Conservation (phyloP, 2,797 vertebrate species). For the Halcyon leucocephala region DNA sequence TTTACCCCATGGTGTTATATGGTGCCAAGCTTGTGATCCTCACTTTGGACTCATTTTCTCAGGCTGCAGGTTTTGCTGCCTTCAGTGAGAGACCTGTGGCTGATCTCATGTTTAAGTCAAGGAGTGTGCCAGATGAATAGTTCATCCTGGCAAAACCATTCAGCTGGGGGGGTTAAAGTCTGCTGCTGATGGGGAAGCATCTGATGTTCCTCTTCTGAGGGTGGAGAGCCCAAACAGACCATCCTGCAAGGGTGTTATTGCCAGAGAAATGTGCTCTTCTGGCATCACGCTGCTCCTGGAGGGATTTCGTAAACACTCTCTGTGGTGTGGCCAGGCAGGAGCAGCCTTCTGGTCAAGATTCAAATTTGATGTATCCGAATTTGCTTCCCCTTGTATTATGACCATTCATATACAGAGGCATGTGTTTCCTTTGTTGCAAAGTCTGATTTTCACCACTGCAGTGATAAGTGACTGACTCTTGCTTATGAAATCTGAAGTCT, state of each 20-base stretch:
- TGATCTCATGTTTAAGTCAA: accelerated
- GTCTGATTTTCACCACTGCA: neutral
- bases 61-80: neutral
- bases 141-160: neutral
- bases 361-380: neutral
- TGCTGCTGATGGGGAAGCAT: neutral
- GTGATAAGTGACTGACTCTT: neutral
- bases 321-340: accelerated
- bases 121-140: neutral
- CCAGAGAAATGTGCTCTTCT: neutral
- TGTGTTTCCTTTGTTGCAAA: neutral
- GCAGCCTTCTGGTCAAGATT: neutral
- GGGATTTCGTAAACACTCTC: neutral
- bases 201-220: accelerated
- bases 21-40: neutral
- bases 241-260: neutral
- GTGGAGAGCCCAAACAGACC: neutral
- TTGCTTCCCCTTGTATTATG: neutral
- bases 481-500: neutral
- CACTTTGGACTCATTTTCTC: neutral
- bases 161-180: neutral
- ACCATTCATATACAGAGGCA: neutral
- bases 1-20: neutral
- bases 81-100: neutral
- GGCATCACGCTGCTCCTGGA: accelerated